Conservation (phyloP, 2,113 vertebrate species). For the Lepisosteus osseus region DNA sequence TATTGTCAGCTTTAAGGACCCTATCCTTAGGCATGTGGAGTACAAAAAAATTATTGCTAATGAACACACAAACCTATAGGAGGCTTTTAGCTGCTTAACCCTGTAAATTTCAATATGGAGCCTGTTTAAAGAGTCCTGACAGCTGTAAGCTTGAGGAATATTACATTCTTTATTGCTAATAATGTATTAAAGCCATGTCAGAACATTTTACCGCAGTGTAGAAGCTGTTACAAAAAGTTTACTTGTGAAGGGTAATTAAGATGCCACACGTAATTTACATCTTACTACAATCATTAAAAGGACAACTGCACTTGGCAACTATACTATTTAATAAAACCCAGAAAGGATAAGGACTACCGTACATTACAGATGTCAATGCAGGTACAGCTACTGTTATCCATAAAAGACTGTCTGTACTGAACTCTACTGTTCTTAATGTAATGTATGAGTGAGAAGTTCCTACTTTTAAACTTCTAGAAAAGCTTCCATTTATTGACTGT, state of each 20-base stretch:
- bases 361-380: not conserved
- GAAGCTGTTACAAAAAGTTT: not conserved
- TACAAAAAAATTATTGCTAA: constrained; percentile 32
- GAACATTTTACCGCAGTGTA: not conserved
- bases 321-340: not conserved
- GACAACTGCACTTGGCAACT: not conserved
- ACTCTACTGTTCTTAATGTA: no score
- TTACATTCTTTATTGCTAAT: constrained; percentile 3
- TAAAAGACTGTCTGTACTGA: no score
- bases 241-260: not conserved
- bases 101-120: not conserved
- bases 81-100: constrained; percentile 1
- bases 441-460: no score
- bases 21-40: constrained; percentile 40
- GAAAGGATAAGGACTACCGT: not conserved
- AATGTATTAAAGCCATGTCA: constrained; percentile 3
- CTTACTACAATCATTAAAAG: not conserved
- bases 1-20: constrained; percentile 48
- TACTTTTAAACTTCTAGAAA: no score
- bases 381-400: not conserved
- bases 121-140: not conserved
- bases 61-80: constrained; percentile 7
- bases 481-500: no score
- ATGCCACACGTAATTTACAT: constrained; percentile 3
- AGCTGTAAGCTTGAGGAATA: not conserved